phyloP scores from a whole-genome alignment of 2,888 invertebrate genomes.

The Marronus borbonicus region DNA sequence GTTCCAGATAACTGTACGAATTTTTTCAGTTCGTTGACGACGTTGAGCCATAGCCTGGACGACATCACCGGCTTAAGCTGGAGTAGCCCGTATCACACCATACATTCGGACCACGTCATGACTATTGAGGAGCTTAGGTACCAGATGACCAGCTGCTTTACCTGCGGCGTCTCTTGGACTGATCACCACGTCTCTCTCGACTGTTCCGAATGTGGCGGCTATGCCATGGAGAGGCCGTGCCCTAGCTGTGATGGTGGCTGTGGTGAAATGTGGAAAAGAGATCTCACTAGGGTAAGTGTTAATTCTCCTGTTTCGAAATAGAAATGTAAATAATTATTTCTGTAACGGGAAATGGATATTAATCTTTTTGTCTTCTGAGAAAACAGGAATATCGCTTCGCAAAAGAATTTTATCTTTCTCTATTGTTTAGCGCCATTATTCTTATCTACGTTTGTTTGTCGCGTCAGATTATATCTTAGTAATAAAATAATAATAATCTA shows the following conservation, averaged over 20 bases:
- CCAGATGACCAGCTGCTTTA: slow-evolving; percentile 83
- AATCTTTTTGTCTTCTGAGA: too few relatives aligned
- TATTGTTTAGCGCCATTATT: slow-evolving; percentile 22
- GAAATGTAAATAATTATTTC: too few relatives aligned
- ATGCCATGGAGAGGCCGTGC: slow-evolving; percentile 83
- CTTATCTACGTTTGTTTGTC: not conserved
- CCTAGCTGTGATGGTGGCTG: slow-evolving; percentile 84
- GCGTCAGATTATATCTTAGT: too few relatives aligned
- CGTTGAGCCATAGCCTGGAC: slow-evolving; percentile 68
- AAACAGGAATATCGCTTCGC: too few relatives aligned
- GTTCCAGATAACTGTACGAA: too few relatives aligned
- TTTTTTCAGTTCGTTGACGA: slow-evolving; percentile 64
- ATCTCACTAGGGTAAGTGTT: slow-evolving; percentile 81
- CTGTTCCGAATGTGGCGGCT: slow-evolving; percentile 87
- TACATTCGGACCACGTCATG: slow-evolving; percentile 72
- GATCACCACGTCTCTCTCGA: slow-evolving; percentile 84
- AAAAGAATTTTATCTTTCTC: too few relatives aligned
- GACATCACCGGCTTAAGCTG: slow-evolving; percentile 65
- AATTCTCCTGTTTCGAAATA: not conserved
- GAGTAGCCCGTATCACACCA: slow-evolving; percentile 51
- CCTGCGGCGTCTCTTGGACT: slow-evolving; percentile 87
- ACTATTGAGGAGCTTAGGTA: slow-evolving; percentile 82
- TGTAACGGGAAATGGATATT: too few relatives aligned
- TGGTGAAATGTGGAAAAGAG: slow-evolving; percentile 81
- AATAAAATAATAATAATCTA: too few relatives aligned